Base-by-base conservation (phyloP, 2,113 vertebrate species). In the Struthio camelus region DNA sequence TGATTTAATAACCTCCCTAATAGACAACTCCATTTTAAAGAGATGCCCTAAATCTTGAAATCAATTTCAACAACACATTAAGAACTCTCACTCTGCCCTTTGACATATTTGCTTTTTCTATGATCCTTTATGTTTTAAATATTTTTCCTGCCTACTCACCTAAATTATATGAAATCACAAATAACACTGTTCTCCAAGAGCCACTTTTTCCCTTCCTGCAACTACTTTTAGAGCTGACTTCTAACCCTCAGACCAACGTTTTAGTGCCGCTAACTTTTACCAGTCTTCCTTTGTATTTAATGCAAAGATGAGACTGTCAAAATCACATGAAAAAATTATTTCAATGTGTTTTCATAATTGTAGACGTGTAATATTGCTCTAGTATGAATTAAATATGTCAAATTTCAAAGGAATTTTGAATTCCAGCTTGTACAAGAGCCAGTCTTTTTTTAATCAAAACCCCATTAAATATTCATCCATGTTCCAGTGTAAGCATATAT, bases 381-480 rank as follows among this genome's bases (percentile, higher is more conserved):
- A 80, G n/a, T 27, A 88, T 95, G 76, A 95, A 96, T 94, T 92
- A 96, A 97, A 94, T 72, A 96, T 83, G 72, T 48, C 72, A 78
- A 51, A 90, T 93, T 87, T 91, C 67, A 96, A 95, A 71, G 48
- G n/a, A 95, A 93, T 94, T 78, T 61, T 91, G 23, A 88, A 94
- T 72, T 71, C 76, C 72, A 90, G 91, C 38, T 95, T 95, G 85
- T 94, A 78, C 86, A 89, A 93, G 54, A 91, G 76, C n/a, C 87
- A 94, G 87, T 32, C 69, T 90, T 87, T 95, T 90, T 97, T 90
- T 89, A 93, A 96, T 96, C 92, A 92, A 96, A 96, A 93, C 42
- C 80, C 58, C 32, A 72, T 96, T 95, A 97, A 96, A 94, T 97
- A 97, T 94, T 97, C 59, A 97, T 96, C 83, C 76, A 44, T 58